Evolutionary conservation across 2,888 invertebrate genomes (phyloP).

Genomic region (Pandemis heparana): DNA sequence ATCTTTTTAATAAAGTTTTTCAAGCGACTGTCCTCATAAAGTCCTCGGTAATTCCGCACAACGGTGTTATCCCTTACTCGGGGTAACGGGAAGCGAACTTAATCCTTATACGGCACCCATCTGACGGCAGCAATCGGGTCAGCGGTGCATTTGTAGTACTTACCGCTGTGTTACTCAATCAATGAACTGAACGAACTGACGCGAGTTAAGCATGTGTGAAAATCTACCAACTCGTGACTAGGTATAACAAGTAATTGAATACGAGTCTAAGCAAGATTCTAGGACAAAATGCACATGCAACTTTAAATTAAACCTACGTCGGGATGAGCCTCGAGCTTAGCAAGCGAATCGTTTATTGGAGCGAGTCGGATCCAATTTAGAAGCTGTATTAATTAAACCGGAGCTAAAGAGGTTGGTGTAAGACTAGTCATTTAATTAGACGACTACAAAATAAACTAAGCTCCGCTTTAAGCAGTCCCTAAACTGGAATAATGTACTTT

Average conservation of each 20-base stretch:
- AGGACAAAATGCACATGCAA: conserved; percentile 55
- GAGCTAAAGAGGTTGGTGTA: conserved; percentile 57
- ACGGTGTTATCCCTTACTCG: conserved; percentile 65
- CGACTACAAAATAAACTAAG: conserved; percentile 11
- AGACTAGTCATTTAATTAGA: conserved; percentile 20
- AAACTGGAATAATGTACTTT: too few species aligned
- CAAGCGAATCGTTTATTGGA: conserved; percentile 62
- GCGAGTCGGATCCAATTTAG: conserved; percentile 74
- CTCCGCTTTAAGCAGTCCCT: not conserved
- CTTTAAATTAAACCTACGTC: conserved; percentile 45
- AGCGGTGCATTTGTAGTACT: conserved; percentile 50
- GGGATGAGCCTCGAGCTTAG: conserved; percentile 41
- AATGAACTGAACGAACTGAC: conserved; percentile 51
- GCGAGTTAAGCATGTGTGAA: conserved; percentile 48
- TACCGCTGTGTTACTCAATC: conserved; percentile 54
- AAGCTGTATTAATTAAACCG: conserved; percentile 69
- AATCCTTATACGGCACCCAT: conserved; percentile 76
- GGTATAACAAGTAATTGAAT: conserved; percentile 51
- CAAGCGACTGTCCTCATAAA: conserved; percentile 40
- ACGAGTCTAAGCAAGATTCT: conserved; percentile 50
- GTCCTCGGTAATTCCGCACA: conserved; percentile 60
- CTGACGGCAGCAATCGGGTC: conserved; percentile 49
- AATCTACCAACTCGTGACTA: conserved; percentile 46
- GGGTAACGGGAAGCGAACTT: conserved; percentile 75
- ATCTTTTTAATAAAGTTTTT: conserved; percentile 28